A percentile compares a stretch with the other conserved stretches of the same genome.
phyloP scores from a whole-genome alignment of 2,888 invertebrate species.

The Rugalucina vietnamica region DNA sequence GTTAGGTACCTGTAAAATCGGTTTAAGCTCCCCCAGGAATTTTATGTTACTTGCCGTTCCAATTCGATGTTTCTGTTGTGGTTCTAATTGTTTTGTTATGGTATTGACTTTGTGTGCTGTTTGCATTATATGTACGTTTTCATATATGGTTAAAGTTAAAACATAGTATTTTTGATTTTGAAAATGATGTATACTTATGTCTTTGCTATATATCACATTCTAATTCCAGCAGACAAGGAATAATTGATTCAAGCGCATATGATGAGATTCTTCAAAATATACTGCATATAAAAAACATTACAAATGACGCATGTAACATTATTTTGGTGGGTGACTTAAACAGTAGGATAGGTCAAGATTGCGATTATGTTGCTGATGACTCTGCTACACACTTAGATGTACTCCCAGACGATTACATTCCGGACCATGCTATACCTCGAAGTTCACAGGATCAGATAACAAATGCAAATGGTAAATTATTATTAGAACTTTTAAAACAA shows the following conservation, averaged over 20 bases:
- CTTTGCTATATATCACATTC: conserved; percentile 27
- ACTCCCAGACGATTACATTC: conserved; percentile 22
- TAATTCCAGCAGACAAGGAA: conserved; percentile 12
- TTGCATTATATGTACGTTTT: too few species aligned
- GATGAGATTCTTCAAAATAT: conserved; percentile 14
- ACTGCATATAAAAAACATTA: background rate
- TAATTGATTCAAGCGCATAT: conserved; percentile 12
- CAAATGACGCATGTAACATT: conserved; percentile 3
- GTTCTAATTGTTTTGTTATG: too few species aligned
- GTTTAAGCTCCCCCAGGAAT: too few species aligned
- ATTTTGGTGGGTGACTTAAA: conserved; percentile 28
- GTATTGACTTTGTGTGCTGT: too few species aligned
- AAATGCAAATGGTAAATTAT: conserved; percentile 10
- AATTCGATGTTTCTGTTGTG: too few species aligned
- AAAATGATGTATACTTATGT: conserved; percentile 19
- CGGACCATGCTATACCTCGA: background rate
- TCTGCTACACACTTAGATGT: background rate
- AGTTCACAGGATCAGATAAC: conserved; percentile 10
- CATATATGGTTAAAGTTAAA: conserved; percentile 20
- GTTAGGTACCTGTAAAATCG: too few species aligned
- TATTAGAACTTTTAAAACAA: conserved; percentile 35
- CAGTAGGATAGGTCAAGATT: background rate
- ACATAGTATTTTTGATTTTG: background rate
- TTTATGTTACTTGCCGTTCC: too few species aligned
- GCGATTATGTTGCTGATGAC: conserved; percentile 30